phyloP scores from a whole-genome alignment of 2,888 invertebrate genomes.

The Strigamia crassipes region DNA sequence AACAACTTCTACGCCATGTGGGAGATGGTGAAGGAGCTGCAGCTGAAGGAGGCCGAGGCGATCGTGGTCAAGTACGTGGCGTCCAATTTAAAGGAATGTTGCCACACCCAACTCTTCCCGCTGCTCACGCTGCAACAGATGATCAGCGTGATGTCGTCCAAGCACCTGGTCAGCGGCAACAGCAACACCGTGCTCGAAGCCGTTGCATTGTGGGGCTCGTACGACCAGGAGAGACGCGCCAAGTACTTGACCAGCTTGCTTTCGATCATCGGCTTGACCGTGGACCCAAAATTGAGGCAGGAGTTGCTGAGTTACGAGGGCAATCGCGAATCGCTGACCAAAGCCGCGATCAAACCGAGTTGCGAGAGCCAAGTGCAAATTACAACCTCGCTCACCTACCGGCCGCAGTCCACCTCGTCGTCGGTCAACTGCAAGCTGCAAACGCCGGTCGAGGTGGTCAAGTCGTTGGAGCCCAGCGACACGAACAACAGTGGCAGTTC shows the following conservation, averaged over 20 bases:
- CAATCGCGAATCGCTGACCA: not conserved
- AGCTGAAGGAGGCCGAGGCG: not conserved
- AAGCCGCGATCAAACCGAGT: not conserved
- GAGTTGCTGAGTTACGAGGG: not conserved
- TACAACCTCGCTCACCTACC: not conserved
- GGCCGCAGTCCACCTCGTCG: not conserved
- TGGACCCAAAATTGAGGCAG: not conserved
- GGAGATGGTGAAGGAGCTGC: not conserved
- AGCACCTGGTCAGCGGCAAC: not conserved
- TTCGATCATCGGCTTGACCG: not conserved
- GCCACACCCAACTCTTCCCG: not conserved
- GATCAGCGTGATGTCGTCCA: not conserved
- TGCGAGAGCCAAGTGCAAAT: not conserved
- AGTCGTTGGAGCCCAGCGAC: no score
- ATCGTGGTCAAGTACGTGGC: slow-evolving; percentile 10
- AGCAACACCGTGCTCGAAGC: not conserved
- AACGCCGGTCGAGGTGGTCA: no score
- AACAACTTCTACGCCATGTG: slow-evolving; percentile 17
- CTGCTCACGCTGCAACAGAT: slow-evolving; percentile 17
- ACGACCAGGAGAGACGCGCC: not conserved
- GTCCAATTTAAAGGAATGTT: not conserved
- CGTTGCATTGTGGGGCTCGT: slow-evolving; percentile 4
- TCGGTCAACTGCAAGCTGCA: not conserved
- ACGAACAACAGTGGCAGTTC: no score
- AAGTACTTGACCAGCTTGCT: not conserved